Percentiles rank a stretch among this genome's conserved stretches.
Evolutionary conservation across 2,888 invertebrate genomes (phyloP).

Genomic region (Halictus ligatus): DNA sequence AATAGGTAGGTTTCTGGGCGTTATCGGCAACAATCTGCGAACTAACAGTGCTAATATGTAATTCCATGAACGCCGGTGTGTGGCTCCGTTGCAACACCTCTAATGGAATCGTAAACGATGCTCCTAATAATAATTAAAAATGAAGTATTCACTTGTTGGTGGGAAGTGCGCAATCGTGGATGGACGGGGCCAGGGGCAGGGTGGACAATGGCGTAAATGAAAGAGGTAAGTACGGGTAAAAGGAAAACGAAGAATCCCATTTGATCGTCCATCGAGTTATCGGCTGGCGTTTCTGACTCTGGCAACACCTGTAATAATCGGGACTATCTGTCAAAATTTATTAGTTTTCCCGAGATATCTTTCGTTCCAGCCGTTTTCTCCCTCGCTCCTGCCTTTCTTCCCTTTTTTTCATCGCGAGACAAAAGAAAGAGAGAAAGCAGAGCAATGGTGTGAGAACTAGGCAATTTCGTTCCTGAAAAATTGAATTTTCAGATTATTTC

Average conservation of each 20-base stretch:
- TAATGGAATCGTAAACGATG: constrained; percentile 32
- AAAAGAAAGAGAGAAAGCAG: not conserved
- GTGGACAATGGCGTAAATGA: not conserved
- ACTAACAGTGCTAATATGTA: constrained; percentile 40
- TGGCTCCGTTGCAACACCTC: constrained; percentile 24
- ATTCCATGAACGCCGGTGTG: constrained; percentile 23
- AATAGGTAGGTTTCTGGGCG: constrained; percentile 41
- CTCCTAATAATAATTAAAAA: constrained; percentile 50
- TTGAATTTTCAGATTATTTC: constrained; percentile 18
- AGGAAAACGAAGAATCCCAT: constrained; percentile 50
- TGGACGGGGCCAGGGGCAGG: not conserved
- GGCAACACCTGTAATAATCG: constrained; percentile 70
- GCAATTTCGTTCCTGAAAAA: constrained; percentile 15
- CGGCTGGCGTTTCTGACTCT: constrained; percentile 66
- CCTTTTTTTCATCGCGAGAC: constrained; percentile 13
- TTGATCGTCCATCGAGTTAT: constrained; percentile 55
- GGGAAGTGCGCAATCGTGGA: not conserved
- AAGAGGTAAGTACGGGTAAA: constrained; percentile 14
- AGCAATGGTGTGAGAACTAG: too few species aligned
- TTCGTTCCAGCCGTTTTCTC: constrained; percentile 41
- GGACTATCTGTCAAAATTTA: constrained; percentile 59
- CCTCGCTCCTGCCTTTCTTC: constrained; percentile 26
- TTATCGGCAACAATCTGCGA: constrained; percentile 55
- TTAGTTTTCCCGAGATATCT: constrained; percentile 57
- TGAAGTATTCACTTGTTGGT: constrained; percentile 32